phyloP scores from a whole-genome alignment of 2,888 invertebrate species.

The Drosophila leonis region DNA sequence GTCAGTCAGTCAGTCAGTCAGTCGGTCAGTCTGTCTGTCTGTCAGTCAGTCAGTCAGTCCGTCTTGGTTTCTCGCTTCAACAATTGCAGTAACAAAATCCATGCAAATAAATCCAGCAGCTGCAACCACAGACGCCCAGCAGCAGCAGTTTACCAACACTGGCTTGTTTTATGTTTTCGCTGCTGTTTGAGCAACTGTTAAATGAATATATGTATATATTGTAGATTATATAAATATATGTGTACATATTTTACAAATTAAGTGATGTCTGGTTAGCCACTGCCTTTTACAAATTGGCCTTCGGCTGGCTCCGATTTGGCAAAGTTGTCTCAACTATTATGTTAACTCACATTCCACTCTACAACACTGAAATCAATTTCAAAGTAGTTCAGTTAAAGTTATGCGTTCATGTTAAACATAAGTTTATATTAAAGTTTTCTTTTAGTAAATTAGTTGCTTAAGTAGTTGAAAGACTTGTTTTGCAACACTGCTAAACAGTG shows the following conservation, averaged over 20 bases:
- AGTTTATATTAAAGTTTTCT: not conserved
- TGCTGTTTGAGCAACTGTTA: conserved; percentile 6
- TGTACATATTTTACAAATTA: conserved; percentile 28
- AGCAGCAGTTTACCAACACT: conserved; percentile 12
- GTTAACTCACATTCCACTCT: not conserved
- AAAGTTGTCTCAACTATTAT: not conserved
- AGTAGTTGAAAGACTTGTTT: not conserved
- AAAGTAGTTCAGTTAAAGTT: not conserved
- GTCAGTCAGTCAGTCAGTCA: conserved; percentile 16
- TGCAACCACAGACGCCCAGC: conserved; percentile 45
- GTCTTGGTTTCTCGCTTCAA: conserved; percentile 32
- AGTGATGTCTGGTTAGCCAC: conserved; percentile 38
- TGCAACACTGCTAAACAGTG: not conserved
- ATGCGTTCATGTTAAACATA: not conserved
- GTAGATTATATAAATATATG: not conserved
- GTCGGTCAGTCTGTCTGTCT: conserved; percentile 15
- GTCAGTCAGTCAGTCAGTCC: not conserved
- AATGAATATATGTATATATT: conserved; percentile 9
- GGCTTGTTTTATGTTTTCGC: not conserved
- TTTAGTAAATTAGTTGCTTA: not conserved
- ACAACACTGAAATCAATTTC: conserved; percentile 1
- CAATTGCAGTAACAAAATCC: conserved; percentile 39
- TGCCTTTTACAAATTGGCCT: conserved; percentile 23
- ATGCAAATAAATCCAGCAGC: conserved; percentile 52
- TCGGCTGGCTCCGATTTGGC: not conserved